Percentiles rank a stretch among this genome's conserved stretches.
phyloP scores from a whole-genome alignment of 2,888 invertebrate species.

The Leptodirus hochenwartii region DNA sequence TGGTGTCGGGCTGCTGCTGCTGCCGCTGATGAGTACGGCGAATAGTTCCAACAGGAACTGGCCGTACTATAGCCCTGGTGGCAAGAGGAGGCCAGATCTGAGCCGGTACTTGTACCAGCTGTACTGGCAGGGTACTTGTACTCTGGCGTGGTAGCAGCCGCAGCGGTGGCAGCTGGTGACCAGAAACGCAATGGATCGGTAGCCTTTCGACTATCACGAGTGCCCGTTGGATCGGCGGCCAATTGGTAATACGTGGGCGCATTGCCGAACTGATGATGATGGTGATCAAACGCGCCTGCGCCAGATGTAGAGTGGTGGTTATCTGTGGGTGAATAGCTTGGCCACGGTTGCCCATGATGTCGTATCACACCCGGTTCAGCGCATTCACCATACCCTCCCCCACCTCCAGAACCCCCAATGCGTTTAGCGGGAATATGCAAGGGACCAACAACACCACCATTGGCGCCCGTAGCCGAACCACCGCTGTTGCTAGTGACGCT shows the following conservation, averaged over 20 bases:
- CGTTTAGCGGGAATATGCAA: slow-evolving; percentile 83
- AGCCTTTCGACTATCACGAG: slow-evolving; percentile 38
- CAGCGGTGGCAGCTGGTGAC: slow-evolving; percentile 38
- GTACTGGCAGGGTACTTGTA: slow-evolving; percentile 38
- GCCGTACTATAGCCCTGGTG: slow-evolving; percentile 51
- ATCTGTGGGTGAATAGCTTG: slow-evolving; percentile 50
- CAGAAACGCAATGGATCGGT: slow-evolving; percentile 46
- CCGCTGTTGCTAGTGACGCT: slow-evolving; percentile 44
- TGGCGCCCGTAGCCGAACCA: slow-evolving; percentile 38
- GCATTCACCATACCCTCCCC: slow-evolving; percentile 30
- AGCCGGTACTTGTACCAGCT: slow-evolving; percentile 29
- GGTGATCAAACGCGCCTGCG: slow-evolving; percentile 35
- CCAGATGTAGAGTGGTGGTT: slow-evolving; percentile 31
- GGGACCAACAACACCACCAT: too few species aligned
- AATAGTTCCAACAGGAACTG: slow-evolving; percentile 60
- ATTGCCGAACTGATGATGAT: slow-evolving; percentile 49
- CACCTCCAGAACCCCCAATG: slow-evolving; percentile 21
- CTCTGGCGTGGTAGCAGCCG: slow-evolving; percentile 37
- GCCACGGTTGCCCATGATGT: slow-evolving; percentile 48
- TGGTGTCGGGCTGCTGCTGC: slow-evolving; percentile 42
- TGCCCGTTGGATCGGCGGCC: slow-evolving; percentile 41
- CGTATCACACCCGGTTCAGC: slow-evolving; percentile 55
- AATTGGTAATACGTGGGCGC: slow-evolving; percentile 59
- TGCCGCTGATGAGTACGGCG: slow-evolving; percentile 37
- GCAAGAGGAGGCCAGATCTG: slow-evolving; percentile 37